Percentiles rank a stretch among this genome's conserved stretches.
Conservation (phyloP, 1,140 invertebrate genomes). For the Leguminivora glycinivorella region DNA sequence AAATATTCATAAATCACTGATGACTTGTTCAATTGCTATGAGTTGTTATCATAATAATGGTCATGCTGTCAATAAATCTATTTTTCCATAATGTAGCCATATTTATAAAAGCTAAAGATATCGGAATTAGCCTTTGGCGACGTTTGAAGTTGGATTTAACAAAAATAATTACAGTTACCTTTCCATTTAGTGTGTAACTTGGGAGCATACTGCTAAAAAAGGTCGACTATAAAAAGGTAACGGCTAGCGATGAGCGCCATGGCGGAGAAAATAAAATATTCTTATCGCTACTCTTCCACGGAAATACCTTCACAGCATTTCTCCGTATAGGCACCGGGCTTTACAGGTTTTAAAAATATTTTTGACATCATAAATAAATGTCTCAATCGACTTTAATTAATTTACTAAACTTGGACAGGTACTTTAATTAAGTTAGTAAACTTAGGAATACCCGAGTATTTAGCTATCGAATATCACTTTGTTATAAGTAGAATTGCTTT, state of each 20-base stretch:
- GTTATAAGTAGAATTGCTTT: not conserved
- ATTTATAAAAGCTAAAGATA: not conserved
- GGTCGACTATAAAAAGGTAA: conserved; percentile 65
- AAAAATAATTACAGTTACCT: conserved; percentile 41
- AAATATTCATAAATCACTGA: no score
- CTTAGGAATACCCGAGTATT: no score
- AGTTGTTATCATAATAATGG: no score
- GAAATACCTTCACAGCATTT: conserved; percentile 5
- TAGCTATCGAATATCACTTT: not conserved
- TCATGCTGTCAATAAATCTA: no score
- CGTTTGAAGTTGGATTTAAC: not conserved
- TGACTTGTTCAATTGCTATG: no score
- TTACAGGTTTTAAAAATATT: not conserved
- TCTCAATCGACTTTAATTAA: not conserved
- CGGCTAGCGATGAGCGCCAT: conserved; percentile 46
- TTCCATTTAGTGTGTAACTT: conserved; percentile 45
- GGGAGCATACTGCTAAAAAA: conserved; percentile 59
- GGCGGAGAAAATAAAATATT: conserved; percentile 58
- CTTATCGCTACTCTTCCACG: conserved; percentile 51
- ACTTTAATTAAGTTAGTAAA: no score
- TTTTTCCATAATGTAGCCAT: no score
- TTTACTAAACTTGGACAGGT: no score
- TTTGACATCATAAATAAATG: not conserved
- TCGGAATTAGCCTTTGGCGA: not conserved
- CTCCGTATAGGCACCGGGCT: not conserved